These are phyloP conservation scores for Deroplatys truncata DNA, from an alignment of 2,888 invertebrate species.

Conservation along the genomic window DNA sequence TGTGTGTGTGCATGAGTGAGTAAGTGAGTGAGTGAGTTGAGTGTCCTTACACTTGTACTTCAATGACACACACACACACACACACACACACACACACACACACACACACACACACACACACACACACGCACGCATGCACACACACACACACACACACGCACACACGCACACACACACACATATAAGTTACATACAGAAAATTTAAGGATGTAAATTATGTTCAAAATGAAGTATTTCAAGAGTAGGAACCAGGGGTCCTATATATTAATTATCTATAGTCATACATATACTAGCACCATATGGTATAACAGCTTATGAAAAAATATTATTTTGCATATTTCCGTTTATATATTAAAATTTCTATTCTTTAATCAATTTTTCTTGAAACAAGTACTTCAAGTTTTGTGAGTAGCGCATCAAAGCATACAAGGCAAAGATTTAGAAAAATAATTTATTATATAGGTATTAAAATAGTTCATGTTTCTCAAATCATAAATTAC, in stretches of 20 bases:
- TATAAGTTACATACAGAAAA: neutral
- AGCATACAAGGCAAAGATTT: neutral
- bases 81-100: neutral
- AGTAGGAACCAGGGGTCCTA: too few species aligned
- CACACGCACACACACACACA: too few species aligned
- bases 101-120: neutral
- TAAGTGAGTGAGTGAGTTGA: too few species aligned
- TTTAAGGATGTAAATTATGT: too few species aligned
- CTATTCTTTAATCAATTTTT: neutral
- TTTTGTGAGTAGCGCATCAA: neutral
- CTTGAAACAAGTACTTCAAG: neutral
- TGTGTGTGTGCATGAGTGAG: neutral
- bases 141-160: neutral
- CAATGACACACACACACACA: neutral
- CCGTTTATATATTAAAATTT: neutral
- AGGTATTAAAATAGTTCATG: neutral
- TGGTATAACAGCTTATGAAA: neutral
- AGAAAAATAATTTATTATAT: neutral
- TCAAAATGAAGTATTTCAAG: too few species aligned
- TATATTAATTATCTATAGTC: neutral
- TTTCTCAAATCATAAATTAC: neutral
- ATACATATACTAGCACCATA: neutral
- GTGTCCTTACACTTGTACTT: too few species aligned
- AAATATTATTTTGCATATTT: neutral
- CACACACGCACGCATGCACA: neutral